Conservation (phyloP, 2,113 vertebrate genomes). For the Stomatorhinus ivindoensis region DNA sequence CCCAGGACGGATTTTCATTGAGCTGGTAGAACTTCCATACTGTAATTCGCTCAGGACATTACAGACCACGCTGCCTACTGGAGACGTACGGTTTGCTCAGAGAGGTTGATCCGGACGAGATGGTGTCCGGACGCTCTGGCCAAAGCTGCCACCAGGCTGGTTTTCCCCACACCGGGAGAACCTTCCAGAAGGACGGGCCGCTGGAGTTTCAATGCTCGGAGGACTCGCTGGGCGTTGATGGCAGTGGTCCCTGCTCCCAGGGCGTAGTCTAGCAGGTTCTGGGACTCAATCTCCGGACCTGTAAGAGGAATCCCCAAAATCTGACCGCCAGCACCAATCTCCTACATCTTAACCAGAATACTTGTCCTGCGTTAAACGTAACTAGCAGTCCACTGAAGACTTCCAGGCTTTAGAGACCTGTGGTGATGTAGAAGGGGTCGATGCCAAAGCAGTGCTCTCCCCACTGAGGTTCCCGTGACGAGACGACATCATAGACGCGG, state of each 20-base stretch:
- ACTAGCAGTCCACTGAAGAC: neutral
- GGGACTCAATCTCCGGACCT: conserved; percentile 68
- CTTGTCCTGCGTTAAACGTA: neutral
- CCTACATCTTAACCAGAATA: neutral
- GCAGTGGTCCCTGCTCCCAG: conserved; percentile 85
- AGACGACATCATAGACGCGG: conserved; percentile 71
- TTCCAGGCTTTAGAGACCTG: conserved; percentile 51
- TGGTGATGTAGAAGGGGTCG: conserved; percentile 84
- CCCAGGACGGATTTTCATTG: neutral
- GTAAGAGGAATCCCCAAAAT: conserved; percentile 14
- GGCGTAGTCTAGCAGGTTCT: conserved; percentile 68
- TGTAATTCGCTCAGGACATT: neutral
- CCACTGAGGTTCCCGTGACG: conserved; percentile 67
- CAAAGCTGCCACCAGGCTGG: conserved; percentile 84
- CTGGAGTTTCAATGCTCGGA: conserved; percentile 82
- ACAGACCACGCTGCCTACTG: too few relatives aligned
- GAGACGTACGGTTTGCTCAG: conserved; percentile 82
- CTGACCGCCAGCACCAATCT: neutral
- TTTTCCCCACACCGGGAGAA: conserved; percentile 94
- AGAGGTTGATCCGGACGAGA: conserved; percentile 91
- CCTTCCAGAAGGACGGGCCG: conserved; percentile 89
- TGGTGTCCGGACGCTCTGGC: conserved; percentile 87
- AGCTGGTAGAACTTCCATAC: neutral
- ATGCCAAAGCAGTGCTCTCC: conserved; percentile 79
- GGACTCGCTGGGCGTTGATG: conserved; percentile 81